phyloP scores from a whole-genome alignment of 2,888 invertebrate species.

The Drosophila fulvimacula region DNA sequence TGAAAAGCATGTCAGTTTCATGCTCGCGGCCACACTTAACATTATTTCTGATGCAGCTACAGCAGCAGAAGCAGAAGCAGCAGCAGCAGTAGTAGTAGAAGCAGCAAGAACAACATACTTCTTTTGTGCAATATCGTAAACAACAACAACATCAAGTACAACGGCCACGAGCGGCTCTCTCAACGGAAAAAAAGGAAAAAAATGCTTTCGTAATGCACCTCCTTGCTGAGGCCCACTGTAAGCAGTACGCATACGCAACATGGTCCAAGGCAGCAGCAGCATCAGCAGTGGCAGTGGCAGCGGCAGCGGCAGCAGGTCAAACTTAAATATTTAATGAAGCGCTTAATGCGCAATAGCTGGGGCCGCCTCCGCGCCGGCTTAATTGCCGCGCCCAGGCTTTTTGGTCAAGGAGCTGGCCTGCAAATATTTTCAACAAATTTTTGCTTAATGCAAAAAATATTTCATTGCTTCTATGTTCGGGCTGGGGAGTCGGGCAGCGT shows the following conservation, averaged over 20 bases:
- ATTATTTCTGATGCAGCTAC: conserved; percentile 74
- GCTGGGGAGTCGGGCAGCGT: conserved; percentile 1
- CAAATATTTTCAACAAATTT: conserved; percentile 79
- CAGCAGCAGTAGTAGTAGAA: conserved; percentile 19
- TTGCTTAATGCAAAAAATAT: conserved; percentile 81
- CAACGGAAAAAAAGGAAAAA: conserved; percentile 11
- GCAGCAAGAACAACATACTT: conserved; percentile 52
- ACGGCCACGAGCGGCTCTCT: conserved; percentile 37
- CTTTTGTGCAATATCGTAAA: conserved; percentile 65
- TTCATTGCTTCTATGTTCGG: conserved; percentile 54
- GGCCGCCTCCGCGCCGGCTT: conserved; percentile 46
- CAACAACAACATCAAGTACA: conserved; percentile 34
- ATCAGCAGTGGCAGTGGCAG: conserved; percentile 39
- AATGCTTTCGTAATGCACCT: conserved; percentile 36
- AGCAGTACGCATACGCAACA: conserved; percentile 70
- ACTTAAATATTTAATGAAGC: conserved; percentile 82
- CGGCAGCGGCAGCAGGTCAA: conserved; percentile 58
- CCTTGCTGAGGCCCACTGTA: conserved; percentile 6
- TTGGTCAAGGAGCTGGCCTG: conserved; percentile 62
- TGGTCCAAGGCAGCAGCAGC: conserved; percentile 44
- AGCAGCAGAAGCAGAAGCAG: conserved; percentile 18
- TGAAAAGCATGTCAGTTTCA: conserved; percentile 78
- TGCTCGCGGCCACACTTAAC: conserved; percentile 80
- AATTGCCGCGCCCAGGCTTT: conserved; percentile 58
- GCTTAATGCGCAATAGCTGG: conserved; percentile 70